Conservation (phyloP, 2,113 vertebrate species). For the Tympanuchus pallidicinctus region DNA sequence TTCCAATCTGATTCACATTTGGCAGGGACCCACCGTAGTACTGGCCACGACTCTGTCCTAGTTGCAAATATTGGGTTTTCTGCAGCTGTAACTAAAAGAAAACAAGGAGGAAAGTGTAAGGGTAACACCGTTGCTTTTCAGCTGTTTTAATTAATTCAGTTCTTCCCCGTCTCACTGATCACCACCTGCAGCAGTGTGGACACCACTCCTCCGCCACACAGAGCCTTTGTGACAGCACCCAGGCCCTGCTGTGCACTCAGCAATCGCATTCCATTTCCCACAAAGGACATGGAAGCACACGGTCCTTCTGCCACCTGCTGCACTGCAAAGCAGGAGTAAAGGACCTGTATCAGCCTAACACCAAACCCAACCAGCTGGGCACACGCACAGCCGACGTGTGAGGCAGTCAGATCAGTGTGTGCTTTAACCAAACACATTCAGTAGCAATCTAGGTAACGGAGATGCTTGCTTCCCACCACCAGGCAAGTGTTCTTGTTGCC, state of each 20-base stretch:
- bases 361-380: neutral
- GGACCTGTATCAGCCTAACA: neutral
- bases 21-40: conserved; percentile 98
- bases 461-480: neutral
- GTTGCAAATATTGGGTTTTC: conserved; percentile 98
- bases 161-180: fast-evolving
- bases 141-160: neutral
- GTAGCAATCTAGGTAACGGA: neutral
- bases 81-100: conserved; percentile 95
- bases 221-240: neutral
- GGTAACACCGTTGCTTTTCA: neutral
- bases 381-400: fast-evolving
- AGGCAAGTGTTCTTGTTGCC: neutral
- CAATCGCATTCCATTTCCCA: neutral
- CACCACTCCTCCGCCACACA: neutral
- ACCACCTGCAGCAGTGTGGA: fast-evolving
- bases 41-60: conserved; percentile 97
- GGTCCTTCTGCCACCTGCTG: neutral
- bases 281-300: neutral
- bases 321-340: neutral
- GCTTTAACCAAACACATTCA: neutral
- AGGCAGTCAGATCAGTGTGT: neutral
- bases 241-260: neutral
- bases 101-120: neutral
- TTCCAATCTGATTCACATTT: conserved; percentile 99